Evolutionary conservation across 2,113 vertebrate genomes (phyloP).

Genomic region (mouse (Mus musculus)): GRCm39 chr12:111845001-111845500

Average conservation of each 20-base stretch:
- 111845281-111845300: neutral
- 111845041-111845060: neutral
- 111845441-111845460: neutral
- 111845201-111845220: neutral
- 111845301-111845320: neutral
- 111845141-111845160: neutral
- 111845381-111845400: neutral
- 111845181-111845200: neutral
- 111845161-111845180: neutral
- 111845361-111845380: neutral
- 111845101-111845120: neutral
- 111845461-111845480: neutral
- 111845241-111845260: neutral
- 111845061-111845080: constrained; percentile 2
- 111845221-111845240: neutral
- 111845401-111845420: neutral
- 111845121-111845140: neutral
- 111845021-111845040: neutral
- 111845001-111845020: neutral
- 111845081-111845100: neutral
- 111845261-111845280: neutral
- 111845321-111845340: constrained; percentile 5
- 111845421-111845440: neutral
- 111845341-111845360: neutral
- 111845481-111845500: neutral